Evolutionary conservation across 2,888 invertebrate genomes (phyloP), one percentile per base, ranked within the genome.

Genomic region (Tipula lateralis): DNA sequence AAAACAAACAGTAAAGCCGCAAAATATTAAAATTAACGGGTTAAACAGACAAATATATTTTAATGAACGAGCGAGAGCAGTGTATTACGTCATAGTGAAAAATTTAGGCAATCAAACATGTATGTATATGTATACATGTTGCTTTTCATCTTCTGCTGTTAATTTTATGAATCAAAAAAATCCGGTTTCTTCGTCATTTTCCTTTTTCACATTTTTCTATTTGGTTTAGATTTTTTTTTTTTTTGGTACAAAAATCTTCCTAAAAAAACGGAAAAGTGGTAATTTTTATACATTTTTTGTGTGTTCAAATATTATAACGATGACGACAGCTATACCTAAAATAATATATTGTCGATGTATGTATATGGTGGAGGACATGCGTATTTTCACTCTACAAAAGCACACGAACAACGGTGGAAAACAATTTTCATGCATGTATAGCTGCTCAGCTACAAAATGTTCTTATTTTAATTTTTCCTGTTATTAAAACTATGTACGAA

Each of bases 101-200:
- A 66, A 66, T 66, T 19, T 66, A 24, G 66, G 66, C 66, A 66
- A 66, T 66, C 66, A 66, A 66, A 66, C 66, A 66, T 13, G 13
- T 39, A 2, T 1, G 50, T 50, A 66, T 66, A 66, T 24, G 66
- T 66, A 24, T 66, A 66, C 66, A 66, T 66, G 66, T 66, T 66
- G 66, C 66, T 66, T 66, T 66, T 66, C 66, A 66, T 24, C n/a
- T n/a, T n/a, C 24, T 66, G 66, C 66, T 24, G 24, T 50, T 44
- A 66, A 66, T 66, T 66, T 66, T 66, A 66, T 66, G 66, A 66
- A 66, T 66, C 66, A 66, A 66, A 66, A 44, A 44, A 44, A 44
- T 39, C 50, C 6, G 66, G 19, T 50, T 50, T 66, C n/a, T 44
- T n/a, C 44, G 6, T 24, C 7, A 1, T 66, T 66, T 66, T 66